Evolutionary conservation across 1,140 invertebrate species (phyloP).

Genomic region (Holcopasites calliopsidis): DNA sequence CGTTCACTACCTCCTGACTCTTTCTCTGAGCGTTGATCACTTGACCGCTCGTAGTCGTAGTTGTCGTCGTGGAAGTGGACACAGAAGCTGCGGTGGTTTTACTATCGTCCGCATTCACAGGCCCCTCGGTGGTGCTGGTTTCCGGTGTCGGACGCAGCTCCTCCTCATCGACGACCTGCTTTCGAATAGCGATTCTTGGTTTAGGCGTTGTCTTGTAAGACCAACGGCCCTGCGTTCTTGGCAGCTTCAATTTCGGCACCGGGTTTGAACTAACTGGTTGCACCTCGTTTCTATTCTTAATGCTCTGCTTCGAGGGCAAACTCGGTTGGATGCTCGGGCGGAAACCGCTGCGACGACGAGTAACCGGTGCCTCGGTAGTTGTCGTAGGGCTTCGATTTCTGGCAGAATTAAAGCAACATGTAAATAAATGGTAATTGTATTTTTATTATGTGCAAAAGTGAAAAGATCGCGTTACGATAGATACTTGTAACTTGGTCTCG

Average conservation of each 20-base stretch:
- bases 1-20: slow-evolving; percentile 62
- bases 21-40: slow-evolving; percentile 65
- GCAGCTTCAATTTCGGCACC: slow-evolving; percentile 85
- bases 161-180: slow-evolving; percentile 83
- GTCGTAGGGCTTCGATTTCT: slow-evolving; percentile 74
- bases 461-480: slow-evolving; percentile 4
- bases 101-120: slow-evolving; percentile 46
- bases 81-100: slow-evolving; percentile 10
- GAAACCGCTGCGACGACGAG: slow-evolving; percentile 73
- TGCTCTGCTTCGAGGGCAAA: slow-evolving; percentile 58
- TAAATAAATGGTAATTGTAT: not conserved
- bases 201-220: slow-evolving; percentile 93
- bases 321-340: slow-evolving; percentile 67
- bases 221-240: slow-evolving; percentile 89
- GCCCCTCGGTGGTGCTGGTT: slow-evolving; percentile 48
- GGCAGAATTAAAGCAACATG: not conserved
- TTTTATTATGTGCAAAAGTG: too few relatives aligned
- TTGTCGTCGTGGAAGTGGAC: slow-evolving; percentile 66
- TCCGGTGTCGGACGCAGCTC: slow-evolving; percentile 68
- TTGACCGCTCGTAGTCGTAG: slow-evolving; percentile 59
- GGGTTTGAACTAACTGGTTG: slow-evolving; percentile 35
- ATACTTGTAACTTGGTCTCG: slow-evolving; percentile 75
- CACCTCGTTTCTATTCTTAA: slow-evolving; percentile 59
- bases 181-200: slow-evolving; percentile 89
- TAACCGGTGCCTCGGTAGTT: slow-evolving; percentile 69